Conservation (phyloP, 2,797 vertebrate species). For the Hemibagrus guttatus region DNA sequence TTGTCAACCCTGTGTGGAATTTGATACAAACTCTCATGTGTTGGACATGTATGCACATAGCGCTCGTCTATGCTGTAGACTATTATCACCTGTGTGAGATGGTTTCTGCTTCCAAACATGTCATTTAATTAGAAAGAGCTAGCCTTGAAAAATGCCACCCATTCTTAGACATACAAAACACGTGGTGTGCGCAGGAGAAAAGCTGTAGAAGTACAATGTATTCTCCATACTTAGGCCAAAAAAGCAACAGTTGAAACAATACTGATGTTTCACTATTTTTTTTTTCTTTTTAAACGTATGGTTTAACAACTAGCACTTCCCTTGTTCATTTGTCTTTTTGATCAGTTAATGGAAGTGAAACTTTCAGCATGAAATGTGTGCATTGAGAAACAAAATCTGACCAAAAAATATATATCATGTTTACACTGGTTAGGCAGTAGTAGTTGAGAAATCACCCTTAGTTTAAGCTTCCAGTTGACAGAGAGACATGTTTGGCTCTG, state of each 20-base stretch:
- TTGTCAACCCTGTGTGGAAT: background rate
- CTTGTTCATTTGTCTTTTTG: background rate
- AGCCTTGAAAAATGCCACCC: background rate
- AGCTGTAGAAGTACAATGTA: background rate
- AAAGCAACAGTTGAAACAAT: background rate
- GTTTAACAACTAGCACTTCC: no score
- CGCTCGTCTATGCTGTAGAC: background rate
- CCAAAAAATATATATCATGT: background rate
- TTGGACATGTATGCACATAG: background rate
- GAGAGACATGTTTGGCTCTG: slow-evolving; percentile 1
- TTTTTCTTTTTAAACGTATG: background rate
- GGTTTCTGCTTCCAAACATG: background rate
- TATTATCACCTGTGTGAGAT: background rate
- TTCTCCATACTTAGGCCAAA: background rate
- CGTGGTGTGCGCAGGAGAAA: background rate
- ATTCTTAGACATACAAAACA: background rate
- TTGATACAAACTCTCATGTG: background rate
- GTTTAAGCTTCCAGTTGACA: background rate
- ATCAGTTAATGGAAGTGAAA: background rate
- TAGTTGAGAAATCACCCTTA: background rate
- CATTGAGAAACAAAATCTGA: background rate
- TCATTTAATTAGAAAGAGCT: background rate
- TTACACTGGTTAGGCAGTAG: background rate
- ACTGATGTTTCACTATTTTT: background rate
- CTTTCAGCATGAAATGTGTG: background rate